These are phyloP conservation scores for Ferrisia virgata DNA, from an alignment of 2,888 invertebrate genomes.

Conservation along the genomic window DNA sequence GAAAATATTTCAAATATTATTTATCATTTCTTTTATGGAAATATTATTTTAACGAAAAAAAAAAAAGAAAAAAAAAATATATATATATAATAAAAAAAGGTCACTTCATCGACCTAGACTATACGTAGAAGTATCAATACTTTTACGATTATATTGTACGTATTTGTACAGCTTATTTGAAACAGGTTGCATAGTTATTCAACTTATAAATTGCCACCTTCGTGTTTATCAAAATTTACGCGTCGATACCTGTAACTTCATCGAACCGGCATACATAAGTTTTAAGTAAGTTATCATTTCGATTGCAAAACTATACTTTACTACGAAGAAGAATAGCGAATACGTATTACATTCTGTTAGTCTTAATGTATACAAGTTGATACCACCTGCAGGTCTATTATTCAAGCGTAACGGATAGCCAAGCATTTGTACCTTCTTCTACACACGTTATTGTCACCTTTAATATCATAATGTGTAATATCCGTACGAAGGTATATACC, in stretches of 20 bases:
- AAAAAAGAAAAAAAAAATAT: too few relatives aligned
- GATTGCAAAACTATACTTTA: not conserved
- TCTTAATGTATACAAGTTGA: not conserved
- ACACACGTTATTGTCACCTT: not conserved
- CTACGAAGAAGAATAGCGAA: not conserved
- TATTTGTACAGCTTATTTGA: too few relatives aligned
- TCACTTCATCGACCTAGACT: too few relatives aligned
- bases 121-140: too few relatives aligned
- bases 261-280: not conserved
- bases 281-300: not conserved
- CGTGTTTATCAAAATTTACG: conserved; percentile 3
- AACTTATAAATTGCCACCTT: not conserved
- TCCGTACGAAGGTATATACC: too few relatives aligned
- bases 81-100: too few relatives aligned
- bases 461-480: too few relatives aligned
- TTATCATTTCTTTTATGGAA: not conserved
- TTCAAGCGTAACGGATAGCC: not conserved
- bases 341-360: not conserved
- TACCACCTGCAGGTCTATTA: conserved; percentile 7
- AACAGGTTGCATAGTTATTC: not conserved
- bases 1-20: not conserved
- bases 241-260: not conserved
- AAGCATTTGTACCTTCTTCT: not conserved
- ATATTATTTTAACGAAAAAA: not conserved
- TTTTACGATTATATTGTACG: too few relatives aligned